Evolutionary conservation across 1,140 invertebrate species (phyloP).

Genomic region (Berghia stephanieae): DNA sequence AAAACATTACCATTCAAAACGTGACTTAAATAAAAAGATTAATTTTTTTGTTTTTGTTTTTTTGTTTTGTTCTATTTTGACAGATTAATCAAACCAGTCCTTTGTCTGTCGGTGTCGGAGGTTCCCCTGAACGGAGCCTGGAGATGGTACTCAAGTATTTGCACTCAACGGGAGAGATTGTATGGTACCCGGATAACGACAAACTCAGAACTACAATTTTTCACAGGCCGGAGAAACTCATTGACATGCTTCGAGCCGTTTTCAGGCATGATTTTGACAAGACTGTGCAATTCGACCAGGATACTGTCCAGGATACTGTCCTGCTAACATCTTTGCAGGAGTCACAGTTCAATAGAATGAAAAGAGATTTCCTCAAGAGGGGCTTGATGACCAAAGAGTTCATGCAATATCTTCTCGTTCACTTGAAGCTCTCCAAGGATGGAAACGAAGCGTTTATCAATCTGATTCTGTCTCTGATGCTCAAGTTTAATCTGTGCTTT

Average conservation of each 20-base stretch:
- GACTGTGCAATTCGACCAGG: constrained; percentile 47
- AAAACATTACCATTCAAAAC: too few species aligned
- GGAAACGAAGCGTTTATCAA: constrained; percentile 52
- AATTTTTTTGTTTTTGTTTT: too few species aligned
- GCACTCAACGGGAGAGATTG: constrained; percentile 59
- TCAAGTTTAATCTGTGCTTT: constrained; percentile 62
- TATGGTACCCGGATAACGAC: constrained; percentile 59
- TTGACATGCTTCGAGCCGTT: constrained; percentile 60
- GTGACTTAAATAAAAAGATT: too few species aligned
- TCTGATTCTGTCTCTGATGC: constrained; percentile 47
- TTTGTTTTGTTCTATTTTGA: too few species aligned
- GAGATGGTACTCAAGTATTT: constrained; percentile 55
- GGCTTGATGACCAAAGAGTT: constrained; percentile 59
- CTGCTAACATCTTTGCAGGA: too few species aligned
- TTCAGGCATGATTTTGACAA: constrained; percentile 61
- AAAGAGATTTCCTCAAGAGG: constrained; percentile 50
- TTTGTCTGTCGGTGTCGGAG: constrained; percentile 47
- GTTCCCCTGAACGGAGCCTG: constrained; percentile 52
- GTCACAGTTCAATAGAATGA: constrained; percentile 49
- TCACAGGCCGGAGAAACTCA: constrained; percentile 57
- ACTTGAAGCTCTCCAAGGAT: constrained; percentile 52
- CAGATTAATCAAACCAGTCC: too few species aligned
- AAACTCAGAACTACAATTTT: constrained; percentile 53
- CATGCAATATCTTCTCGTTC: constrained; percentile 50
- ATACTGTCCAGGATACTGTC: constrained; percentile 38